phyloP scores from a whole-genome alignment of 64 coral and sea anemone species.

The Pocillopora damicornis region DNA sequence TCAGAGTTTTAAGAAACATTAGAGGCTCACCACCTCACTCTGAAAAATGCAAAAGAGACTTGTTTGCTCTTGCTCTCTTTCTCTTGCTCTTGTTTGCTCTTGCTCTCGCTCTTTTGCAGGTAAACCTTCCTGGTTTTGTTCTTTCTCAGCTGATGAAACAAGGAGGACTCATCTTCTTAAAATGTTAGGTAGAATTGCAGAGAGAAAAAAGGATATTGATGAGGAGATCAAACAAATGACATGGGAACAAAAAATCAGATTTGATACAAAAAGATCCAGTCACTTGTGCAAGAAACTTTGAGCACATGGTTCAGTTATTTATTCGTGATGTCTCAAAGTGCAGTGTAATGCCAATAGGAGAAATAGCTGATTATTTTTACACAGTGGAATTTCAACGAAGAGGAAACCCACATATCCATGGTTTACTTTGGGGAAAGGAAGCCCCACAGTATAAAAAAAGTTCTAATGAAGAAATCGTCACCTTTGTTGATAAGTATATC shows the following conservation, averaged over 20 bases:
- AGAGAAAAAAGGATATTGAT: conserved; percentile 27
- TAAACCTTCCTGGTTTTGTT: conserved; percentile 66
- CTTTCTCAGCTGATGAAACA: conserved; percentile 71
- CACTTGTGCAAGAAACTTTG: conserved; percentile 47
- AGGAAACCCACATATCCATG: conserved; percentile 34
- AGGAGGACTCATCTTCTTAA: conserved; percentile 49
- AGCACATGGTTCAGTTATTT: conserved; percentile 42
- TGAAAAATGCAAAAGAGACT: conserved; percentile 56
- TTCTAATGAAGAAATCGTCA: conserved; percentile 19
- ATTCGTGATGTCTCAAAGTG: conserved; percentile 25
- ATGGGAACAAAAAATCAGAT: conserved; percentile 17
- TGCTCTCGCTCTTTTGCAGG: not conserved
- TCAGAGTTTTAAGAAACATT: conserved; percentile 53
- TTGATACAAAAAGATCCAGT: conserved; percentile 37
- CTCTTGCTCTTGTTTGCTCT: not conserved
- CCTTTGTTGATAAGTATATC: conserved; percentile 48
- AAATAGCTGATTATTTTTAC: conserved; percentile 35
- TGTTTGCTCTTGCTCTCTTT: conserved; percentile 60
- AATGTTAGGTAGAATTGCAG: conserved; percentile 42
- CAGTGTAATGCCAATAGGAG: not conserved
- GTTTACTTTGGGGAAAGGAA: conserved; percentile 21
- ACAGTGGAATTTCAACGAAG: conserved; percentile 29
- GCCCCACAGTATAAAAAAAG: conserved; percentile 29
- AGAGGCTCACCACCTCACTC: conserved; percentile 55
- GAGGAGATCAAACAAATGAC: conserved; percentile 6